A percentile compares a stretch with the other conserved stretches of the same genome.
phyloP scores from a whole-genome alignment of 2,113 vertebrate species.

The Grantiella picta region DNA sequence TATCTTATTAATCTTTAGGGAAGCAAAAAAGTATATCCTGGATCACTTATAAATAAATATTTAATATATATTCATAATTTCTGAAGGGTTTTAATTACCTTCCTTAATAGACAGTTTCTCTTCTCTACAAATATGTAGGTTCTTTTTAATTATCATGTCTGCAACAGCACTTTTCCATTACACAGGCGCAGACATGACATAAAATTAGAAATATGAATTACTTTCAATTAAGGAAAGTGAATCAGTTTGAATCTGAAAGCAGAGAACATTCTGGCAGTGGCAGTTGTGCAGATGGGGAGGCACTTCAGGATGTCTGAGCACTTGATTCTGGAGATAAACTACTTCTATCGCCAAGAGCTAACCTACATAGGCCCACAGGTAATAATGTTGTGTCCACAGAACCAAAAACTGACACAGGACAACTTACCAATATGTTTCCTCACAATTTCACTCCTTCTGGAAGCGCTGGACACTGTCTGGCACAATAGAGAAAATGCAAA shows the following conservation, averaged over 20 bases:
- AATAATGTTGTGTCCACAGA: neutral
- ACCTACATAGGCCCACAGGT: neutral
- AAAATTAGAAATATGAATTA: constrained; percentile 27
- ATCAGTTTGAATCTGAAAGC: neutral
- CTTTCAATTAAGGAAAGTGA: neutral
- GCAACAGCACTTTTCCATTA: neutral
- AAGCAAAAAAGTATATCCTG: neutral
- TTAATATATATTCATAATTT: neutral
- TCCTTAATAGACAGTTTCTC: neutral
- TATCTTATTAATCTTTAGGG: neutral
- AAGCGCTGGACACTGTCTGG: neutral
- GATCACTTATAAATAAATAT: neutral
- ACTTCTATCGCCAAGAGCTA: neutral
- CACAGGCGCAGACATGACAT: neutral
- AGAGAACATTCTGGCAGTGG: neutral
- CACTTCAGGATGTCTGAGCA: neutral
- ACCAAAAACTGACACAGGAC: neutral
- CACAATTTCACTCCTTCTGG: neutral
- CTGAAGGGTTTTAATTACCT: neutral
- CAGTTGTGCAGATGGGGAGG: neutral
- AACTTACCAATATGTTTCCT: neutral
- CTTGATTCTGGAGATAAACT: neutral
- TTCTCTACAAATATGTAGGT: neutral
- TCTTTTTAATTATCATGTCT: neutral
- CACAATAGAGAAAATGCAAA: constrained; percentile 15